Evolutionary conservation across 2,888 invertebrate species (phyloP), one percentile per base, ranked within the genome.

Genomic region (Acheta domesticus): DNA sequence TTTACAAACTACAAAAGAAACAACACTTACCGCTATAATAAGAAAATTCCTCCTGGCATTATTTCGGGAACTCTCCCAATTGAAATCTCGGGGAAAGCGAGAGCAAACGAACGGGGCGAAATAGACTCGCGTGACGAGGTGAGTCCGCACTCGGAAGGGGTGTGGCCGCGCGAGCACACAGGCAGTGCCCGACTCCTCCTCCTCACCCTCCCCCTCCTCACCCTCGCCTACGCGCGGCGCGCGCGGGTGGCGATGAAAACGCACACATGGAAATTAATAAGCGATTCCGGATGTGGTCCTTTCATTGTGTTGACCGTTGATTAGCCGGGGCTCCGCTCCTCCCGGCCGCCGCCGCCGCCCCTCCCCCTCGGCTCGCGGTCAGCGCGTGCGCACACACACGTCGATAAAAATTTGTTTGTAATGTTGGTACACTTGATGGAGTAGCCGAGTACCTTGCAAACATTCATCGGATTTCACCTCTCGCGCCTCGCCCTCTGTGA

Each of bases 351-450:
- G 16, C 62, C n/a, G 14, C 14, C 50, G 50, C 50, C 19, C 19
- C 50, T 3, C 11, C 62, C 2, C 11, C 62, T 19, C 16, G 11
- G 62, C 62, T 12, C 62, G n/a, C 62, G 14, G n/a, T 14, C n/a
- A n/a, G n/a, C n/a, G 62, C 62, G 14, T n/a, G 62, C 62, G 62
- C n/a, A n/a, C 62, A n/a, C 62, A 62, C 62, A 16, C 11, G 16
- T 4, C 62, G 62, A 62, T 62, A 62, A 62, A 62, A 62, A 62
- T 62, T 5, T 62, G 62, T 62, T 62, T 62, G 62, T n/a, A 62
- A 62, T 62, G 62, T 62, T 62, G 62, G 62, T 62, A 62, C 62
- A 62, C 62, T 62, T 62, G 62, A 62, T 62, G 62, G 62, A 62
- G 62, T 36, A 36, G 36, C n/a, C 62, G 62, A 62, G 62, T 62